Base-by-base conservation (phyloP, 2,113 vertebrate species). In the Acinonyx jubatus region DNA sequence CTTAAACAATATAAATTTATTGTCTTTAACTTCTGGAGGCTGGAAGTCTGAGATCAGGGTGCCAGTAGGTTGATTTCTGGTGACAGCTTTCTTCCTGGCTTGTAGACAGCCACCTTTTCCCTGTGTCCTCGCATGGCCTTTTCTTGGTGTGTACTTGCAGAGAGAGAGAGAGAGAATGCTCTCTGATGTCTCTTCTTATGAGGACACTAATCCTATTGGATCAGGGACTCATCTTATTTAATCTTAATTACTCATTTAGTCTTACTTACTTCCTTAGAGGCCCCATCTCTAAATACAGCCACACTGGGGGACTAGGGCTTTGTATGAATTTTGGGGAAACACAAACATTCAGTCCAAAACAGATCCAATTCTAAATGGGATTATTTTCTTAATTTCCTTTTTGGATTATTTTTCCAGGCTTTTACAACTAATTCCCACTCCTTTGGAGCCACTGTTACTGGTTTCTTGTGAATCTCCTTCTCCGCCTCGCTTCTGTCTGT, bases 191-290 rank as follows among this genome's bases (percentile, higher is more conserved):
- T 96, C 76, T 36, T 89, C 14, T 89, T 63, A 89, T 90, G 50
- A 68, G 31, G 80, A 73, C 33, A 57, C 41, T 76, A 68, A 80
- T 91, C 36, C 29, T 68, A 41, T 66, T 71, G 52, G 52, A 79
- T 79, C 94, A 91, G 61, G 27, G 88, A 63, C 73, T 73, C 61
- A 61, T 45, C 66, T 74, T 79, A 45, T 92, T 52, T 95, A 95
- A 84, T 36, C 41, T 41, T 76, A 69, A 25, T 76, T 88, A 41
- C n/a, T 88, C 36, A 21, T 29, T n/a, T 88, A 88, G 74, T 36
- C 55, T 41, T 79, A 41, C 13, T 68, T 87, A 45, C 50, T 63
- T 95, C 16, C 25, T 79, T 63, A 78, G 61, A 69, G 36, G 41
- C 23, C 18, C 18, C 36, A 10, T 92, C 38, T 76, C n/a, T 55